Evolutionary conservation across 2,888 invertebrate species (phyloP), one percentile per base, ranked within the genome.

Genomic region (Stramonita haemastoma): DNA sequence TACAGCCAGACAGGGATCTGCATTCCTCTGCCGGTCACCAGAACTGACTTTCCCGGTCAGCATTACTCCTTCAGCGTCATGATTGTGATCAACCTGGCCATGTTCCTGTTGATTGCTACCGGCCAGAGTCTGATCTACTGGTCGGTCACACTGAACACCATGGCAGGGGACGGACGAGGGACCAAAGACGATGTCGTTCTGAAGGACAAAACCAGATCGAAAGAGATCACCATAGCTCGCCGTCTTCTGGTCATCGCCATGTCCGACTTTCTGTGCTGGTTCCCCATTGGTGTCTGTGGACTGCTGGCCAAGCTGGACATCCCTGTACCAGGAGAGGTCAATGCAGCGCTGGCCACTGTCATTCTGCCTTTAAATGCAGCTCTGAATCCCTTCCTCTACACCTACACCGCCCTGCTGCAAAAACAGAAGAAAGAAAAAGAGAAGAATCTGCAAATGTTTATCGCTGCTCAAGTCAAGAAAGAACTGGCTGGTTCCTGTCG

Each of bases 1-100:
- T 91, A 93, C 86, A 93, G 92, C 26, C 87, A 93, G 84, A 95
- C 95, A 0, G 92, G 91, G 1, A 95, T 95, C 4, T 95, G 96
- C 90, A 90, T 96, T 26, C 94, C 95, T 0, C 91, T 95, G 13
- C 95, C 95, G 36, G 93, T 96, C 29, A 95, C 95, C 11, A 92
- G 93, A 34, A 94, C 94, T 84, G 91, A 92, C 77, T 93, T 94
- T 0, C 93, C 95, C 19, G 96, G 96, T 6, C 95, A 95, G 95
- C 95, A 95, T 86, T 96, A 95, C 90, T 36, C 83, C 36, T 83
- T 83, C 46, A 22, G 32, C 13, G 83, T 83, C 15, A 95, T 95
- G 89, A 93, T 95, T 83, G 91, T 94, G 73, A 91, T 95, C 70
- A 96, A 96, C 90, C 93, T 95, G 73, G 66, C 94, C 11, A 57